Base-by-base conservation (phyloP, 2,797 vertebrate genomes). In the Buceros bicornis region DNA sequence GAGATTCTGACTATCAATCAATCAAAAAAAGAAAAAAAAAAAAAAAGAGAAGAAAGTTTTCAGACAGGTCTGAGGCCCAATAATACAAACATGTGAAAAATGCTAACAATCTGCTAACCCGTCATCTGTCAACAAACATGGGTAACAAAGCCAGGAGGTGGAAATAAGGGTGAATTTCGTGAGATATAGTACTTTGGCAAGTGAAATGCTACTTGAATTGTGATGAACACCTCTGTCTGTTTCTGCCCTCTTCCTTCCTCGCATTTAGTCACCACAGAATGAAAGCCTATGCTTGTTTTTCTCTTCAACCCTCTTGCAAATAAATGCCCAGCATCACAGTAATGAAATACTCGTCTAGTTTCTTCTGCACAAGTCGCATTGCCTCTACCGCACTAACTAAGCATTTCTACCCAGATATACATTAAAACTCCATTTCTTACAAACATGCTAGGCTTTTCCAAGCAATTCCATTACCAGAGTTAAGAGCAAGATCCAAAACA, bases 1-100 rank as follows among this genome's bases (percentile, higher is more conserved):
- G 88, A 92, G 91, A 93, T 51, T 83, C 83, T 74, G 71, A 40
- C 85, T 91, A 88, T 82, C 74, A 79, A 74, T 87, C 16, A 84
- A 40, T 40, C 37, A 40, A 40, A 40, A 40, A 40, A 40, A 42
- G 66, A 31, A 28, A 25, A 61, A 19, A 35, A 26, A 15, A 22
- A 5, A 16, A 26, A 26, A 10, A 8, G 8, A 7, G 2, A 22
- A 40, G n/a, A 17, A 74, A 76, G 10, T 89, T 90, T 71, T 61
- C 64, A 88, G 58, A 54, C 20, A 82, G 71, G 54, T 80, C 66
- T 89, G 37, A 57, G 57, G 13, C 35, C 60, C 1, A 1, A 47
- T 70, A 82, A 76, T 24, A 60, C 16, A 91, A 93, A 81, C 22
- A 87, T 7, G 3, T 65, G 70, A 48, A 82, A 95, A 93, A 87